Percentiles rank a stretch among this genome's conserved stretches.
phyloP scores from a whole-genome alignment of 2,888 invertebrate species.

The Seira sanloemensis region DNA sequence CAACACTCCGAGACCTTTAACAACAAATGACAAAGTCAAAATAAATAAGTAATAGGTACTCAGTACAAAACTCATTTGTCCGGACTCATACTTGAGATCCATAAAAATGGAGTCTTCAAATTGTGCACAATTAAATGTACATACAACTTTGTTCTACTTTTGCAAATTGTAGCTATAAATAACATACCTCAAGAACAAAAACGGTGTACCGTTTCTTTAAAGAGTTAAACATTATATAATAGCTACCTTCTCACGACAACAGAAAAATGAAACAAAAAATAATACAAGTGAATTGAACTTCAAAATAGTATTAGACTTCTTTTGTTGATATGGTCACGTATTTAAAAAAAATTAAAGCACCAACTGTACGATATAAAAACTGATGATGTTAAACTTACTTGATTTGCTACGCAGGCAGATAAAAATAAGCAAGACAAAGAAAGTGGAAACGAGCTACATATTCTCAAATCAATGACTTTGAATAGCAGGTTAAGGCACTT shows the following conservation, averaged over 20 bases:
- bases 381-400: no score
- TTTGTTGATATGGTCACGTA: background rate
- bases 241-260: no score
- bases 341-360: background rate
- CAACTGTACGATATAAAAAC: background rate
- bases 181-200: no score
- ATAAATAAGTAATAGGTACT: conserved; percentile 9
- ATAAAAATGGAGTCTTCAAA: conserved; percentile 7
- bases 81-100: conserved; percentile 14
- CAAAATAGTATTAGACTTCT: no score
- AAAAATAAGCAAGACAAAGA: no score
- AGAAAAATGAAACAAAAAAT: no score
- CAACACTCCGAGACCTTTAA: no score
- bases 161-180: no score
- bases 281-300: background rate
- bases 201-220: background rate
- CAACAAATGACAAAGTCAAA: no score
- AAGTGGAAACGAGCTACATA: no score
- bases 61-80: background rate
- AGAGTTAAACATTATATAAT: background rate
- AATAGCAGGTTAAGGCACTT: background rate
- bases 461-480: background rate
- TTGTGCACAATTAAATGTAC: background rate
- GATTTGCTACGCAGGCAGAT: no score
- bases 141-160: no score